Percentiles rank a stretch among this genome's conserved stretches.
These are phyloP conservation scores for Stenoptilia bipunctidactyla DNA, from an alignment of 2,888 invertebrate species.

Conservation along the genomic window DNA sequence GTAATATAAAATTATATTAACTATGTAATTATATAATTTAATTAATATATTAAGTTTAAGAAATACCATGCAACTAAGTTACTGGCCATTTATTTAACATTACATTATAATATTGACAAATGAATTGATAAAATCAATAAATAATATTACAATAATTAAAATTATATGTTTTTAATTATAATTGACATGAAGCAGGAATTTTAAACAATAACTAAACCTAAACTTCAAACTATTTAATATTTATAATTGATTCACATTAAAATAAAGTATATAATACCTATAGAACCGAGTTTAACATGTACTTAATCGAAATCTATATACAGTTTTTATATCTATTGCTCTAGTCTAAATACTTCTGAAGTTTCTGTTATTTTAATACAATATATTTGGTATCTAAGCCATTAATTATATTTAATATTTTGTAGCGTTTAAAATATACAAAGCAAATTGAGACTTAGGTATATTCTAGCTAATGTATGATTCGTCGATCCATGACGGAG, in stretches of 20 bases:
- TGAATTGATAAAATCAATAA: constrained; percentile 21
- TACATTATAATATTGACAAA: constrained; percentile 22
- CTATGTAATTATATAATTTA: constrained; percentile 1
- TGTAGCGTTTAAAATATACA: constrained; percentile 41
- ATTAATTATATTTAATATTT: neutral
- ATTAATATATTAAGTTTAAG: neutral
- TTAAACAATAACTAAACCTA: constrained; percentile 21
- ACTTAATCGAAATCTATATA: too few relatives aligned
- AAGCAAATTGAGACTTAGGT: constrained; percentile 64
- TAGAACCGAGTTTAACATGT: too few relatives aligned
- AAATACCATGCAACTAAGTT: constrained; percentile 14
- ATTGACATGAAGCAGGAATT: constrained; percentile 63
- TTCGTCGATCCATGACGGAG: constrained; percentile 47
- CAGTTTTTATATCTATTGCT: constrained; percentile 12
- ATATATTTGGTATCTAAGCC: constrained; percentile 44
- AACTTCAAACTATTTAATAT: too few relatives aligned
- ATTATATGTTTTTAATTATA: constrained; percentile 48
- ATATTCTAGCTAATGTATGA: constrained; percentile 66
- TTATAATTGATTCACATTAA: too few relatives aligned
- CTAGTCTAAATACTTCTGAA: constrained; percentile 5
- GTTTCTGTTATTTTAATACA: constrained; percentile 12
- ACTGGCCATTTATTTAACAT: constrained; percentile 24
- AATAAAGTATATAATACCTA: too few relatives aligned
- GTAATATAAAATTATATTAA: constrained; percentile 4
- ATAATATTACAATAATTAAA: constrained; percentile 39